Evolutionary conservation across 2,888 invertebrate species (phyloP), one percentile per base, ranked within the genome.

Genomic region (Coleophora flavipennella): DNA sequence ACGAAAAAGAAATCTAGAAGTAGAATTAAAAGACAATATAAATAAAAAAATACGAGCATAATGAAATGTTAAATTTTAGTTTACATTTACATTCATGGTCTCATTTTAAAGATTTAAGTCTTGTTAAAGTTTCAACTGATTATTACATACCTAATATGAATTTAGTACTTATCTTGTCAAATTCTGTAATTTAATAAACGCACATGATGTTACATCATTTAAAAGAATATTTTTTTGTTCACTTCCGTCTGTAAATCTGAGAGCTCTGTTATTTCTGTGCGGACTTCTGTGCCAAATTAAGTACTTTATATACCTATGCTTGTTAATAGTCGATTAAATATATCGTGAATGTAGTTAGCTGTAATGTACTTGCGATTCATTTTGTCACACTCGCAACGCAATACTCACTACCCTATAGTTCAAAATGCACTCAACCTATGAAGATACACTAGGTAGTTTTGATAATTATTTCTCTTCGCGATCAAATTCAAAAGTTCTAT

Each of bases 391-490:
- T 65, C 68, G 67, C 71, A 70, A 73, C 59, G 67, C 68, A 66
- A 65, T 53, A 67, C 59, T 72, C 76, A 78, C 73, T 73, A 75
- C 65, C 69, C 63, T 74, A 76, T 78, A 76, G 80, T 73, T 83
- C 70, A 68, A 75, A 70, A 66, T 75, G 81, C 83, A 81, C 83
- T 70, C 62, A 71, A 65, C 65, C 64, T 74, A 72, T 69, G 70
- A 57, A 69, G 67, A 73, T 75, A 80, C 70, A 73, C 77, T 83
- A 81, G 77, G 79, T 81, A 83, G 80, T 76, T 77, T 78, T 76
- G 72, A 78, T 80, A 81, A 81, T 81, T 71, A 77, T 83, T 84
- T 84, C 69, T 79, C 79, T 80, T 83, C 78, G 78, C 74, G 79
- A 81, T 81, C 78, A 74, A 79, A 75, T 78, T 81, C 69, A 69